Percentiles rank a stretch among this genome's conserved stretches.
These are phyloP conservation scores for Phrynosoma platyrhinos DNA, from an alignment of 2,113 vertebrate genomes.

Conservation along the genomic window DNA sequence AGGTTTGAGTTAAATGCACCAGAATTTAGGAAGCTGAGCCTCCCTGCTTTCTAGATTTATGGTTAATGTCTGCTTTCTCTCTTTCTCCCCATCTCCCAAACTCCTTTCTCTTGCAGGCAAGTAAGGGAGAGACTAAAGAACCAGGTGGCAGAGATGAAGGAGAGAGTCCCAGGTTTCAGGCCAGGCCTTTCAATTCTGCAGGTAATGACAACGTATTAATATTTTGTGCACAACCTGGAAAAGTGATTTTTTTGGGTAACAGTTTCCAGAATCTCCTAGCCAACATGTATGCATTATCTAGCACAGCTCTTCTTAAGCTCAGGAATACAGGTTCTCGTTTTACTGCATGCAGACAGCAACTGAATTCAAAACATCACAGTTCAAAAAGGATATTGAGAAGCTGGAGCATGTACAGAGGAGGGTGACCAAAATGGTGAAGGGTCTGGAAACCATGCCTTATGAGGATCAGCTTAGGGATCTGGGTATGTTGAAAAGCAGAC, in stretches of 20 bases:
- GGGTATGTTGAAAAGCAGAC: too few relatives aligned
- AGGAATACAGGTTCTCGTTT: background rate
- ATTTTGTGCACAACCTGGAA: background rate
- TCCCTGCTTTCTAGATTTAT: background rate
- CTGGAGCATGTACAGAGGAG: too few relatives aligned
- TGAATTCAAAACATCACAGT: too few relatives aligned
- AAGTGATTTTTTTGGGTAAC: background rate
- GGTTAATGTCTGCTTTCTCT: background rate
- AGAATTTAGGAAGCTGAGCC: background rate
- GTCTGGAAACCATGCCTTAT: too few relatives aligned
- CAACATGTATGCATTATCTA: constrained; percentile 29
- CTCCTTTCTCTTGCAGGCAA: constrained; percentile 76
- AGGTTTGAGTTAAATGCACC: background rate
- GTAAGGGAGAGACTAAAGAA: constrained; percentile 88
- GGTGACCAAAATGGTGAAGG: too few relatives aligned
- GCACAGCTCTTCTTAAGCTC: background rate
- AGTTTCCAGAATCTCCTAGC: too few relatives aligned
- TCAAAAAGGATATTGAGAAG: too few relatives aligned
- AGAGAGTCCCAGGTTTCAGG: constrained; percentile 84
- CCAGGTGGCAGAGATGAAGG: constrained; percentile 87
- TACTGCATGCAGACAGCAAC: background rate
- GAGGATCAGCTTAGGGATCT: too few relatives aligned
- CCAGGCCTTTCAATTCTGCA: constrained; percentile 95
- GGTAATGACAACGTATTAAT: constrained; percentile 69
- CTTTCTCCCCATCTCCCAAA: background rate